Percentiles rank a stretch among this genome's conserved stretches.
Conservation (phyloP, 1,140 invertebrate genomes). For the Trichogramma pretiosum region DNA sequence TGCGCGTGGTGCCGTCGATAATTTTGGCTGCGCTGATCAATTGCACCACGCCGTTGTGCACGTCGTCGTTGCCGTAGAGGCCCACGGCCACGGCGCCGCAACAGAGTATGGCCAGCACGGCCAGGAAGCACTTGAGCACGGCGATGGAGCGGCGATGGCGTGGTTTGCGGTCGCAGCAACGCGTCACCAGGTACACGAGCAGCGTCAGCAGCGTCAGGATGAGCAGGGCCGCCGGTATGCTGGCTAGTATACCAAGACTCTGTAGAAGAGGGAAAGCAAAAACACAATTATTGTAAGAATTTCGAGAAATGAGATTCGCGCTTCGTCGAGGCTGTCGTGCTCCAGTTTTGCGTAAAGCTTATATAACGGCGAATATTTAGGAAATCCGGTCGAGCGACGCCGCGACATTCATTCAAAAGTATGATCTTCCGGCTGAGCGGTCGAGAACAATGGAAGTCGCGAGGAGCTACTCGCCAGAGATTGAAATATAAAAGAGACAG, state of each 20-base stretch:
- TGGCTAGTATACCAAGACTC: conserved; percentile 84
- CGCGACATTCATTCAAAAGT: no score
- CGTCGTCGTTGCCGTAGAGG: conserved; percentile 87
- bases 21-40: conserved; percentile 67
- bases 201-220: conserved; percentile 80
- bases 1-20: conserved; percentile 66
- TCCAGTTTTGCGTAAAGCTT: no score
- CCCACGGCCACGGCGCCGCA: conserved; percentile 70
- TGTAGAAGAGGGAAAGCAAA: no score
- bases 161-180: conserved; percentile 87
- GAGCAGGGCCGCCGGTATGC: conserved; percentile 80
- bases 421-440: no score
- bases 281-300: no score
- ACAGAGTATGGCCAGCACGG: conserved; percentile 74
- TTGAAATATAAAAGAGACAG: no score
- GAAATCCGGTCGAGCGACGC: no score
- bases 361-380: no score
- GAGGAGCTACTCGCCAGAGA: no score
- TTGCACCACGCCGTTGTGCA: conserved; percentile 79
- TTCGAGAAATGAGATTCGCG: no score
- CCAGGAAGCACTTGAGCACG: conserved; percentile 72
- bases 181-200: conserved; percentile 81
- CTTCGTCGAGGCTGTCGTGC: no score
- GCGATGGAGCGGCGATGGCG: conserved; percentile 75
- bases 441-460: no score